These are phyloP conservation scores for Microctenopoma stevenorrisi DNA, from an alignment of 2,797 vertebrate species.

Conservation along the genomic window DNA sequence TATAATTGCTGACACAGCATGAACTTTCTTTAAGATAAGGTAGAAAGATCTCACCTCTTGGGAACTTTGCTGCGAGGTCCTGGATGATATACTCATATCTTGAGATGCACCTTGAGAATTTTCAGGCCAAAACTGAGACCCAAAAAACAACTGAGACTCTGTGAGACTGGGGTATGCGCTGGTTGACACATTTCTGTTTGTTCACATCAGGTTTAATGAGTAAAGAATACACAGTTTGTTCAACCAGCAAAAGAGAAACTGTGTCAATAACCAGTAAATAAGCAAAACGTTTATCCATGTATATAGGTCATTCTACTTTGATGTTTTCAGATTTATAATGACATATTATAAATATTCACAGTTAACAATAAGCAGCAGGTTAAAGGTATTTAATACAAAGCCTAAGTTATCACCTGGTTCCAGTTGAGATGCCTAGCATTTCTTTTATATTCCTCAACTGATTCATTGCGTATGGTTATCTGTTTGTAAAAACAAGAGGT, in stretches of 20 bases:
- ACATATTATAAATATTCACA: background rate
- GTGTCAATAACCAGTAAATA: background rate
- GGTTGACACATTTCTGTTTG: conserved; percentile 60
- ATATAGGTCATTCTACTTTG: background rate
- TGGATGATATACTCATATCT: conserved; percentile 83
- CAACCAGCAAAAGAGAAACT: background rate
- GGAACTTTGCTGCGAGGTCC: conserved; percentile 86
- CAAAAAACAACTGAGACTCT: conserved; percentile 91
- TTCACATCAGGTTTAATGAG: conserved; percentile 18
- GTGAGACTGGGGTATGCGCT: conserved; percentile 82
- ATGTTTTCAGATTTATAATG: background rate
- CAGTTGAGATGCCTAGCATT: conserved; percentile 73
- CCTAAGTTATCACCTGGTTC: conserved; percentile 65
- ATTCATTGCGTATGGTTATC: conserved; percentile 71
- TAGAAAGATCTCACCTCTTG: conserved; percentile 84
- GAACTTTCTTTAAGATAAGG: background rate
- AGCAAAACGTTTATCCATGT: background rate
- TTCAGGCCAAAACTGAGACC: conserved; percentile 91
- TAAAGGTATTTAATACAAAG: background rate
- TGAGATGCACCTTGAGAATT: conserved; percentile 83
- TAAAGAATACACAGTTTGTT: conserved; percentile 16
- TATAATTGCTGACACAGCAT: background rate
- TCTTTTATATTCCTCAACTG: conserved; percentile 81
- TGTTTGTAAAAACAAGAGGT: conserved; percentile 32
- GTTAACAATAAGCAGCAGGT: background rate